Evolutionary conservation across 2,888 invertebrate species (phyloP).

Genomic region (Drosophila mimetica): DNA sequence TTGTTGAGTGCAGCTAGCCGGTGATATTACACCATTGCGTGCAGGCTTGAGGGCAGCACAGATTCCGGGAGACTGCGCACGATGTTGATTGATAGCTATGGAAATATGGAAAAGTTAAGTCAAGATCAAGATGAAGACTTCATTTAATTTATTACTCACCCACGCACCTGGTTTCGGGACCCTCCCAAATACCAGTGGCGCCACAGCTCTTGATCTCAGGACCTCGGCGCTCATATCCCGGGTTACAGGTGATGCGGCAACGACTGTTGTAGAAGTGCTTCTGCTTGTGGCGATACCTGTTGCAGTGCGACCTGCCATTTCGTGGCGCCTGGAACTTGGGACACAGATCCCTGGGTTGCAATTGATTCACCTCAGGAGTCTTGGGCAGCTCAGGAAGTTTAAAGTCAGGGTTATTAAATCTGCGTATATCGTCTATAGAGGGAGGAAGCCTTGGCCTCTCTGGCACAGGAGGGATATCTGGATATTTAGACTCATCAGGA

Average conservation of each 20-base stretch:
- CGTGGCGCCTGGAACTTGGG: conserved; percentile 75
- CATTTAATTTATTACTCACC: conserved; percentile 83
- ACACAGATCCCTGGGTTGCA: conserved; percentile 77
- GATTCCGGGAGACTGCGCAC: conserved; percentile 70
- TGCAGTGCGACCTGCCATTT: conserved; percentile 82
- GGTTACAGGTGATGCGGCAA: conserved; percentile 82
- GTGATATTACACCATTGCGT: conserved; percentile 85
- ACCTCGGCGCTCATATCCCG: conserved; percentile 86
- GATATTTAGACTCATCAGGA: no score
- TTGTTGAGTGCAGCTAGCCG: conserved; percentile 85
- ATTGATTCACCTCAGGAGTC: background rate
- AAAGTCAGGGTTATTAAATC: background rate
- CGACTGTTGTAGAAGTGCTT: conserved; percentile 82
- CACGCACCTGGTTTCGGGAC: conserved; percentile 85
- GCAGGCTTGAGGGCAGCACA: conserved; percentile 85
- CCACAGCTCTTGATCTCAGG: conserved; percentile 85
- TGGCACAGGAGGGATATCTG: no score
- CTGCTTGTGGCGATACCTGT: conserved; percentile 82
- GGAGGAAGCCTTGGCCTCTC: conserved; percentile 7
- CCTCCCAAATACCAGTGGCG: conserved; percentile 85
- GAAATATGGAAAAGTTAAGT: background rate
- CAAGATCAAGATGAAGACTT: background rate
- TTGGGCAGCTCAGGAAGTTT: background rate
- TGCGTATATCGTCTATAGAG: background rate
- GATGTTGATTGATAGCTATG: background rate